phyloP scores from a whole-genome alignment of 2,113 vertebrate species.

The Crypturellus undulatus region DNA sequence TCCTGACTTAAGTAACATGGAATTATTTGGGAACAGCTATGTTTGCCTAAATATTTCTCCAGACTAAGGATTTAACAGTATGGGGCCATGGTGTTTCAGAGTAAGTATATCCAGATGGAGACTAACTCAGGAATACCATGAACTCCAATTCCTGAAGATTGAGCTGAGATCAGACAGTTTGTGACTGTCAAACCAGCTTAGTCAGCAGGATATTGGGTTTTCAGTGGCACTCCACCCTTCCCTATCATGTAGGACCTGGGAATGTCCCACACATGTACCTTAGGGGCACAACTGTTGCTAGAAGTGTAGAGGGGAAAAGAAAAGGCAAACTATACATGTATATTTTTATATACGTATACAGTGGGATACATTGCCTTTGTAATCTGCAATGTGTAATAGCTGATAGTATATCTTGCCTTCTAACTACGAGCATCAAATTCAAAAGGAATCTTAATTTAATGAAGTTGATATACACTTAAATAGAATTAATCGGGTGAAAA shows the following conservation, averaged over 20 bases:
- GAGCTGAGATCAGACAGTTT: background rate
- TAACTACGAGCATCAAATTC: background rate
- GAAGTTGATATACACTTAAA: background rate
- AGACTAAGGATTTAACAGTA: background rate
- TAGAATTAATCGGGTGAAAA: background rate
- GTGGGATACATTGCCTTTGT: background rate
- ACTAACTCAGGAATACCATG: background rate
- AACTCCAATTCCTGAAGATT: background rate
- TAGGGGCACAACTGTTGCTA: background rate
- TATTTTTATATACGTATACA: background rate
- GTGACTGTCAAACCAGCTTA: background rate
- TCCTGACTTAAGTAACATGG: background rate
- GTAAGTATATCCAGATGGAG: background rate
- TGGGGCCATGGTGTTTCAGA: background rate
- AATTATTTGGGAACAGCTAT: background rate
- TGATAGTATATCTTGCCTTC: background rate
- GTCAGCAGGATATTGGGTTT: background rate
- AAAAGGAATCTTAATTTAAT: slow-evolving; percentile 6
- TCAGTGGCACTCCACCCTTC: background rate
- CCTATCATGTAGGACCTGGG: background rate
- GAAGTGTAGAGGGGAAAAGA: background rate
- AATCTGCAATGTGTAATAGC: background rate
- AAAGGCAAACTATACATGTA: background rate
- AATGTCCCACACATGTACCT: background rate
- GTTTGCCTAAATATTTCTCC: background rate